A percentile compares a stretch with the other conserved stretches of the same genome.
These are phyloP conservation scores for Meteorus cinctellus DNA, from an alignment of 2,888 invertebrate genomes.

Conservation along the genomic window DNA sequence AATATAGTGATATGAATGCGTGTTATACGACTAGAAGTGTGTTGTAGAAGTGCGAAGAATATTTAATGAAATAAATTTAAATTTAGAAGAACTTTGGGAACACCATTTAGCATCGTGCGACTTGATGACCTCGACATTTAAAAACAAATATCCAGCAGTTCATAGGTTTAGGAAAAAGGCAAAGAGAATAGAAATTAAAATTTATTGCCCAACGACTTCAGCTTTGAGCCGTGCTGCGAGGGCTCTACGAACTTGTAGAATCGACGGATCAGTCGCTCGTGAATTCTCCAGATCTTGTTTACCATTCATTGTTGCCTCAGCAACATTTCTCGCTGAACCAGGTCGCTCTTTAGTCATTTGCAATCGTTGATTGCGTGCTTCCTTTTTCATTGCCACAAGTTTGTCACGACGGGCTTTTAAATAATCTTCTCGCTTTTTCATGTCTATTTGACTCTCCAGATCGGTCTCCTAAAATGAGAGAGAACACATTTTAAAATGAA, in stretches of 20 bases:
- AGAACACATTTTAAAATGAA: slow-evolving; percentile 14
- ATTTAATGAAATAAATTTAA: slow-evolving; percentile 71
- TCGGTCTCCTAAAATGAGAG: slow-evolving; percentile 32
- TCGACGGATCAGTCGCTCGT: slow-evolving; percentile 72
- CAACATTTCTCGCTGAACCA: slow-evolving; percentile 65
- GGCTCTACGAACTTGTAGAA: slow-evolving; percentile 87
- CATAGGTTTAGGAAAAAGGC: not conserved
- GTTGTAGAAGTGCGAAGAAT: slow-evolving; percentile 70
- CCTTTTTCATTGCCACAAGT: slow-evolving; percentile 90
- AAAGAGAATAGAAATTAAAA: not conserved
- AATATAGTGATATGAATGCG: slow-evolving; percentile 64
- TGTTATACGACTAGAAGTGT: slow-evolving; percentile 65
- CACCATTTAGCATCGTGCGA: not conserved
- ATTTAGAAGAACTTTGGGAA: slow-evolving; percentile 57
- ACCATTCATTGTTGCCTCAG: slow-evolving; percentile 68
- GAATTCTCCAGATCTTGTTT: slow-evolving; percentile 60
- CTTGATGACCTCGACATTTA: not conserved
- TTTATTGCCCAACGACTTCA: slow-evolving; percentile 81
- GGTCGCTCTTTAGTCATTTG: slow-evolving; percentile 76
- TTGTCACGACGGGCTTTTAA: slow-evolving; percentile 93
- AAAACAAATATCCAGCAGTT: slow-evolving; percentile 21
- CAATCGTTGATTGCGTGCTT: slow-evolving; percentile 87
- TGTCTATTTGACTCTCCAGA: slow-evolving; percentile 75
- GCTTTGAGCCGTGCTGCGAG: slow-evolving; percentile 88
- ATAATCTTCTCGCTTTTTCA: slow-evolving; percentile 88